A percentile compares a stretch with the other conserved stretches of the same genome.
Conservation (phyloP, 1,140 invertebrate genomes). For the Branchinecta lynchi region DNA sequence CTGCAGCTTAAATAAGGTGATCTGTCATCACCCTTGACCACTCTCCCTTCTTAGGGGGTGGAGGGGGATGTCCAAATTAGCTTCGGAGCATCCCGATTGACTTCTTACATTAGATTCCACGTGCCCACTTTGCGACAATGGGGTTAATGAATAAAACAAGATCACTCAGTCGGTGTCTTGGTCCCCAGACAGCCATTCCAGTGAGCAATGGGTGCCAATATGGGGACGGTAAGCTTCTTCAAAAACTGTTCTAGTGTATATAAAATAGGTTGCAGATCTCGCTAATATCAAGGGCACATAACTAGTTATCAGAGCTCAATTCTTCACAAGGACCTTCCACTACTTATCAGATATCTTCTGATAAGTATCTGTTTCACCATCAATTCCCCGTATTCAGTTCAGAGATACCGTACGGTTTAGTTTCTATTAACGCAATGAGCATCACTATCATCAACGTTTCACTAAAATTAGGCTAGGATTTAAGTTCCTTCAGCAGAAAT, state of each 20-base stretch:
- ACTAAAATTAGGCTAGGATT: too few relatives aligned
- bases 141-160: neutral
- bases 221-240: neutral
- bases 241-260: neutral
- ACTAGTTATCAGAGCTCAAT: too few relatives aligned
- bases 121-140: neutral
- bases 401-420: too few relatives aligned
- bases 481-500: too few relatives aligned
- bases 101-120: neutral
- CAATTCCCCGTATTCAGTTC: too few relatives aligned
- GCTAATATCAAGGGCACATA: too few relatives aligned
- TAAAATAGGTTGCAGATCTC: neutral
- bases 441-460: too few relatives aligned
- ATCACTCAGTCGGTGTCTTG: neutral
- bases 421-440: too few relatives aligned
- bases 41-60: neutral
- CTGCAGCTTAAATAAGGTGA: neutral
- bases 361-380: too few relatives aligned
- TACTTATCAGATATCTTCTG: too few relatives aligned
- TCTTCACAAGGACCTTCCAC: too few relatives aligned
- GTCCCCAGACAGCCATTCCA: neutral
- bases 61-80: neutral
- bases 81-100: constrained; percentile 3
- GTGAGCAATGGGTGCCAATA: neutral
- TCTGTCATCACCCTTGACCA: neutral